Base-by-base conservation (phyloP, 2,888 invertebrate genomes). In the Cremastobaeus sp. region DNA sequence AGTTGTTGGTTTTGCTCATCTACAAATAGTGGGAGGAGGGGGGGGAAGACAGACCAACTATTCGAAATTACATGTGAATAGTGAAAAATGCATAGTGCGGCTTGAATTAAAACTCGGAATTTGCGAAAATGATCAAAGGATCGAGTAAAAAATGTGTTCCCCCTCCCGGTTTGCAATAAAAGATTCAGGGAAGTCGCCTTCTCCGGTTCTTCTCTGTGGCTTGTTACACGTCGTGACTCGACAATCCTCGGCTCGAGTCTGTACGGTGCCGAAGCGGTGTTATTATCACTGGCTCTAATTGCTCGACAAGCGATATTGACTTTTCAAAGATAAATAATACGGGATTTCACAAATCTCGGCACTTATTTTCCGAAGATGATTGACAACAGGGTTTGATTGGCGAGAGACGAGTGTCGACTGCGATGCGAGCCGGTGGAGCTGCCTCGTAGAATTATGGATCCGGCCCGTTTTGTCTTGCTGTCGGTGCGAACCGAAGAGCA, bases 201-300 rank as follows among this genome's bases (percentile, higher is more conserved):
- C n/a, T n/a, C n/a, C n/a, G n/a, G n/a, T n/a, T n/a, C n/a, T n/a
- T n/a, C n/a, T n/a, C n/a, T n/a, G n/a, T n/a, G n/a, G 86, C 85
- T 87, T 85, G 86, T 87, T 87, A 87, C 83, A 79, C 81, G 83
- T 77, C 79, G 83, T 87, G 87, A 87, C 86, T 87, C 81, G 81
- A 83, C 86, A 84, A 76, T 82, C 78, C 79, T 45, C 35, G 41
- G 15, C 37, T 60, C 48, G 28, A 45, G 54, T 75, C 48, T 41
- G 45, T 54, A 21, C 25, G 43, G 39, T 39, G 32, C 48, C 25
- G 21, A 15, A 4, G 21, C 37, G 28, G 55, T 14, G 41, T 52
- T 64, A 69, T 74, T 69, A 64, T 78, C 80, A 77, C 78, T 68
- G 74, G 52, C 69, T 72, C 66, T 81, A 82, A 82, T 82, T 82